Evolutionary conservation across 2,888 invertebrate genomes (phyloP), one percentile per base, ranked within the genome.

Genomic region (Phragmatobia fuliginosa): DNA sequence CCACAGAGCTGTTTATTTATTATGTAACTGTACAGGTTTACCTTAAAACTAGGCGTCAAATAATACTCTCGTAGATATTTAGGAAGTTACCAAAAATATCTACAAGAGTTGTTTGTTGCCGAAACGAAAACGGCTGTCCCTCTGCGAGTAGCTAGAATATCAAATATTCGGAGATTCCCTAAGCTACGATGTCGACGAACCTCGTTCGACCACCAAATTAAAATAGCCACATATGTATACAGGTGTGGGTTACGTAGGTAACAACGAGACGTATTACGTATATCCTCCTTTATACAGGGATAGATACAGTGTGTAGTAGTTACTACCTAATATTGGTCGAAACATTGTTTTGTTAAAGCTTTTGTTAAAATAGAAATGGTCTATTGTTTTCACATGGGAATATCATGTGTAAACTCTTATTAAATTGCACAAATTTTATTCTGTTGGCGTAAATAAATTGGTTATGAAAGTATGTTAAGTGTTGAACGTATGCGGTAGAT

Each of bases 171-270:
- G 74, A 73, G 82, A 81, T 80, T 81, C 78, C 82, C 81, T 71
- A 74, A 80, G 81, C 78, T 80, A 60, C 80, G 71, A 71, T 76
- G 78, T 80, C 76, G 80, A 80, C 75, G 73, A 77, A 78, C 82
- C 82, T 78, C 78, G 82, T 80, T 81, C 82, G 74, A 80, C 81
- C 80, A 80, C 82, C 73, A 78, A 81, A 81, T 81, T 81, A 81
- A 81, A 81, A 81, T 73, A 69, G 72, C 76, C 76, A 81, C 56
- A 56, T 78, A 73, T 72, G 75, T 38, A 41, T 21, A 67, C 71
- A 74, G 72, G 66, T 66, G 66, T 45, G 60, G 21, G 56, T 28
- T 73, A 62, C 73, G 76, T 78, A 71, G 71, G 72, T 69, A 41
- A 71, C 73, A 73, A 72, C 65, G 62, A 70, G 74, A 76, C 61